Evolutionary conservation across 1,140 invertebrate species (phyloP).

Genomic region (Pemphigus obesinymphae): DNA sequence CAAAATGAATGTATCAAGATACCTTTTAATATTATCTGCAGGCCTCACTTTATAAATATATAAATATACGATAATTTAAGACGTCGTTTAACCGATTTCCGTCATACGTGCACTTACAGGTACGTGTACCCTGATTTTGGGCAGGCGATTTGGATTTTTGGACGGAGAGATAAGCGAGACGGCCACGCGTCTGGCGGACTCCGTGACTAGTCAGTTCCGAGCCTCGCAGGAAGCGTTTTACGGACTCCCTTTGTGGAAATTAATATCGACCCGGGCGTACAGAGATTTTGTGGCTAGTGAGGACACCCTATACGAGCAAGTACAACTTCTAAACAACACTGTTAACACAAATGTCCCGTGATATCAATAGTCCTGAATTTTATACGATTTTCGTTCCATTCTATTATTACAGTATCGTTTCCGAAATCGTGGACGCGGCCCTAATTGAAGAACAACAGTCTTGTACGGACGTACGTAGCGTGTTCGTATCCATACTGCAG

Average conservation of each 20-base stretch:
- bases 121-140: conserved; percentile 70
- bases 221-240: conserved; percentile 75
- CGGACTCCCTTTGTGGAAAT: conserved; percentile 77
- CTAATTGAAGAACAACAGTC: conserved; percentile 54
- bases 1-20: too few species aligned
- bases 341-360: too few species aligned
- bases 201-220: conserved; percentile 68
- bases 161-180: conserved; percentile 55
- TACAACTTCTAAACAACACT: conserved; percentile 33
- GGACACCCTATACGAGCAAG: conserved; percentile 69
- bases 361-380: neutral
- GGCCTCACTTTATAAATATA: too few species aligned
- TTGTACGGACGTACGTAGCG: conserved; percentile 57
- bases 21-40: too few species aligned
- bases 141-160: conserved; percentile 72
- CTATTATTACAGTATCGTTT: conserved; percentile 62
- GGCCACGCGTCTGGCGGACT: conserved; percentile 58
- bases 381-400: conserved; percentile 17
- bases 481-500: conserved; percentile 69
- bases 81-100: neutral
- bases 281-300: conserved; percentile 67
- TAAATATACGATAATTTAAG: too few species aligned
- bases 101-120: conserved; percentile 51
- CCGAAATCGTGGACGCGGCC: conserved; percentile 69
- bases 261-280: conserved; percentile 68